Evolutionary conservation across 2,888 invertebrate species (phyloP).

Genomic region (Syrista parreyssii): DNA sequence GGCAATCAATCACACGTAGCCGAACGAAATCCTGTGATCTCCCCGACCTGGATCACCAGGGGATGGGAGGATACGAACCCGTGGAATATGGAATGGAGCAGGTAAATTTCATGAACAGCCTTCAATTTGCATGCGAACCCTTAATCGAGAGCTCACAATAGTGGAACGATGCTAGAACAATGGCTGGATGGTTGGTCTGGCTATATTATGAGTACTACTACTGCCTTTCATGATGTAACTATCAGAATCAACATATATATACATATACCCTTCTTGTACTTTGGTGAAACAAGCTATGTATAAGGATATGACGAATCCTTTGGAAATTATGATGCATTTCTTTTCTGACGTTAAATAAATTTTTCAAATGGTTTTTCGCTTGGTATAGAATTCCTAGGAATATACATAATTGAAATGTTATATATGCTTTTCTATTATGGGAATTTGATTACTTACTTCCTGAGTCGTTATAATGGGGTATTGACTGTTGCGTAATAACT

Average conservation of each 20-base stretch:
- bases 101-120: neutral
- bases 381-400: too few species aligned
- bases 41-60: neutral
- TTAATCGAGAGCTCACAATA: neutral
- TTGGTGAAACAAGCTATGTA: neutral
- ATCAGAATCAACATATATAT: too few species aligned
- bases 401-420: neutral
- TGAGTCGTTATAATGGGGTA: neutral
- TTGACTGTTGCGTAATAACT: neutral
- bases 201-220: neutral
- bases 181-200: neutral
- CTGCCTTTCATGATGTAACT: neutral
- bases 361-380: too few species aligned
- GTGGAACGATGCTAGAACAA: neutral
- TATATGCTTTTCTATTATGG: neutral
- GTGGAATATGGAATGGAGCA: neutral
- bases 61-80: neutral
- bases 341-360: too few species aligned
- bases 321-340: too few species aligned
- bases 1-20: conserved; percentile 53
- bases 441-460: neutral
- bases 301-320: neutral
- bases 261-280: neutral
- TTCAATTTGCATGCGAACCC: neutral
- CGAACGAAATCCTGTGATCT: conserved; percentile 35